These are phyloP conservation scores for Eilema caniola DNA, from an alignment of 2,888 invertebrate genomes.

Conservation along the genomic window DNA sequence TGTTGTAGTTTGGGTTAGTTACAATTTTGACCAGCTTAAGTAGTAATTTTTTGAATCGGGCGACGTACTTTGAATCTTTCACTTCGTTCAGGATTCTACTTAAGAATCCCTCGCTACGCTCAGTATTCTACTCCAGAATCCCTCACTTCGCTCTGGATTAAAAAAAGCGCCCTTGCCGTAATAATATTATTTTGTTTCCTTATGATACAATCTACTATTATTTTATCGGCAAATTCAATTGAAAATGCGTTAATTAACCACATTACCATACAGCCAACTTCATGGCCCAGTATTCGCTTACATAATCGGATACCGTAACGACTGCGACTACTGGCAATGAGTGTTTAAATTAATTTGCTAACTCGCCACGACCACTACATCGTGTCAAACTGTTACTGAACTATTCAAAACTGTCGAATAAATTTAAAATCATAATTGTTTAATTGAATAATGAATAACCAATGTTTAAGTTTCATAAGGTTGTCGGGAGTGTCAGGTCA, in stretches of 20 bases:
- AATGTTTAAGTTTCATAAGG: conserved; percentile 37
- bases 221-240: conserved; percentile 25
- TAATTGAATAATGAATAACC: conserved; percentile 15
- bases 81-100: too few species aligned
- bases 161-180: too few species aligned
- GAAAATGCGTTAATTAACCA: conserved; percentile 31
- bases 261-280: conserved; percentile 18
- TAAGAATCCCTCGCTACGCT: too few species aligned
- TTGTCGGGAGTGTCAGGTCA: conserved; percentile 51
- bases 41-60: too few species aligned
- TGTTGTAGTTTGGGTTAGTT: too few species aligned
- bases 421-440: background rate
- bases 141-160: too few species aligned
- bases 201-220: too few species aligned
- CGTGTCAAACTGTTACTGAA: conserved; percentile 2
- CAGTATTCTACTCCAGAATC: too few species aligned
- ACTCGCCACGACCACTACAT: background rate
- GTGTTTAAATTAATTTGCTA: conserved; percentile 6
- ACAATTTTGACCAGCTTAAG: too few species aligned
- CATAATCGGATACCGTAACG: conserved; percentile 13
- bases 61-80: too few species aligned
- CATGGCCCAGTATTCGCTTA: conserved; percentile 7
- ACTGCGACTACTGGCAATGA: background rate
- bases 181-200: too few species aligned
- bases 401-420: background rate